A percentile compares a stretch with the other conserved stretches of the same genome.
phyloP scores from a whole-genome alignment of 2,113 vertebrate genomes.

The Apodemus speciosus region DNA sequence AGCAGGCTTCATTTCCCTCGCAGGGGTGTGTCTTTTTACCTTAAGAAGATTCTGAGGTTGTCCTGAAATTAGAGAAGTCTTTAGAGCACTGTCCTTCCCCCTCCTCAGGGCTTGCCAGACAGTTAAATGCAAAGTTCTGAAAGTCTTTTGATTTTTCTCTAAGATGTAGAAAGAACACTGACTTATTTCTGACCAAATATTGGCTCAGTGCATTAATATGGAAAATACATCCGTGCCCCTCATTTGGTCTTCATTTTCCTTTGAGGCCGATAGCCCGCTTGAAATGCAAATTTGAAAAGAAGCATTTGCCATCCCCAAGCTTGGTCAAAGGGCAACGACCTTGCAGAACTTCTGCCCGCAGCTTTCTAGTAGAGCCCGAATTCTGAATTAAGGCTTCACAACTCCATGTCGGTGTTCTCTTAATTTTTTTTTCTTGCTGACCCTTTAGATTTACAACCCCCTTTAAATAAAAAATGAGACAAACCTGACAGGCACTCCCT shows the following conservation, averaged over 20 bases:
- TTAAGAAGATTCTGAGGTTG: rapidly evolving
- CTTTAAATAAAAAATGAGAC: background rate
- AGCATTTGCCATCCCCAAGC: background rate
- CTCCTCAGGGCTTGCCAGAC: background rate
- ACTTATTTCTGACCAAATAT: background rate
- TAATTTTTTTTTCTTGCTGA: background rate
- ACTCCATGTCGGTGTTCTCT: background rate
- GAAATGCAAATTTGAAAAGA: background rate
- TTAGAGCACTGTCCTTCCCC: too few species aligned
- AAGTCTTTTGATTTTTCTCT: background rate
- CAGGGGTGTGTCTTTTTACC: background rate
- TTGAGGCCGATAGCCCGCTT: background rate
- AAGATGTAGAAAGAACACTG: background rate
- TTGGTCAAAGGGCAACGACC: background rate
- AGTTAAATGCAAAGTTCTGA: background rate
- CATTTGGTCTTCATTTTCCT: background rate
- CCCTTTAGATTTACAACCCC: background rate
- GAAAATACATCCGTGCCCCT: background rate
- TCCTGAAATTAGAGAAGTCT: background rate
- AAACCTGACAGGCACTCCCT: background rate
- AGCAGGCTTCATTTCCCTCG: background rate
- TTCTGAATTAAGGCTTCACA: background rate
- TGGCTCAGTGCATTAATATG: background rate
- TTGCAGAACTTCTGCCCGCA: background rate
- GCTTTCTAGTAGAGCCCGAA: background rate